Base-by-base conservation (phyloP, 2,113 vertebrate genomes). In the Ammodytes marinus region DNA sequence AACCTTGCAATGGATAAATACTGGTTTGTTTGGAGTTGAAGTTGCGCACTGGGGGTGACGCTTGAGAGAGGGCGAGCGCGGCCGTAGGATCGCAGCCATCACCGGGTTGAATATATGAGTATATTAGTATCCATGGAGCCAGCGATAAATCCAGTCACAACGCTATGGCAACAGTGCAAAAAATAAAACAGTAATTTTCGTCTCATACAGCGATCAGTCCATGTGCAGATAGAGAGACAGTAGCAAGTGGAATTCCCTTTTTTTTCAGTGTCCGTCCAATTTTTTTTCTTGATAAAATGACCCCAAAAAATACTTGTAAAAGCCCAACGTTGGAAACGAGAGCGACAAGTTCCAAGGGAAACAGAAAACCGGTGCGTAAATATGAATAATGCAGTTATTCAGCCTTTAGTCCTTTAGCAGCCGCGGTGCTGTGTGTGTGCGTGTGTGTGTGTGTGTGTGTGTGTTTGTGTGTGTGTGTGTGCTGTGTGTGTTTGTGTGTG, bases 361-460 rank as follows among this genome's bases (percentile, higher is more conserved):
- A 43, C 55, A 69, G 78, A 85, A 27, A 89, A 76, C 69, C 78
- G 77, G 84, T 74, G 89, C 85, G 88, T 87, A 90, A 89, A 90
- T 77, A 86, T 78, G 83, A 88, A 91, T 83, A 90, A 91, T 88
- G 87, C 89, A 89, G 90, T 80, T 88, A 81, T 84, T 88, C 65
- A 79, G 86, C 74, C 74, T 81, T 83, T 63, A 80, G 88, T 88
- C 89, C 79, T 1, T 27, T 27, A 27, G 27, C 27, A 27, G 74
- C 75, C 74, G 82, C 76, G 66, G 81, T 79, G 87, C 79, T 69
- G 27, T 27, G 27, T 27, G 27, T 27, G 27, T 27, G 27, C 2
- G 27, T 27, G 27, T 27, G 27, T 27, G 27, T 27, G 27, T 27
- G 27, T 27, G 27, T 27, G 27, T 27, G 27, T 27, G 27, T 27